Evolutionary conservation across 1,140 invertebrate genomes (phyloP).

Genomic region (Radopholus similis): DNA sequence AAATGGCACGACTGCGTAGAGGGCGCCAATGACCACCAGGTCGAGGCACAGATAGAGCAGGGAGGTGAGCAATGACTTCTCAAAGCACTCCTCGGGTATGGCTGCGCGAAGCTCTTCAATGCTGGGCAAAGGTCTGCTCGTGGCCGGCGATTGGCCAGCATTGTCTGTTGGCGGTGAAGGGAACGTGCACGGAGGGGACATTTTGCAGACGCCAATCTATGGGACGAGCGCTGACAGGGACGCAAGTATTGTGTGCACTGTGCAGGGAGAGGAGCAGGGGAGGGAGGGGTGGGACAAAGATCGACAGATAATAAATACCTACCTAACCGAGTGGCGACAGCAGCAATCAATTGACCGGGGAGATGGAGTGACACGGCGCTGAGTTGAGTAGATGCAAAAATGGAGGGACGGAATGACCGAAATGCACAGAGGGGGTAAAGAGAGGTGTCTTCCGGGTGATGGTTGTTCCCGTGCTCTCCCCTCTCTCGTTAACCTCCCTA

Average conservation of each 20-base stretch:
- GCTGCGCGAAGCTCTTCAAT: constrained; percentile 32
- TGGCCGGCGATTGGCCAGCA: neutral
- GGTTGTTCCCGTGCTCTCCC: no score
- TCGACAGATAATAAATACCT: no score
- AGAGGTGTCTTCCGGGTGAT: no score
- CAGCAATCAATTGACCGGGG: neutral
- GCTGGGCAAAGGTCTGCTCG: constrained; percentile 15
- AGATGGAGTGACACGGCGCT: no score
- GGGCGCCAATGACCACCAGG: constrained; percentile 42
- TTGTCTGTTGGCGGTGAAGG: neutral
- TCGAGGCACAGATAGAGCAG: constrained; percentile 60
- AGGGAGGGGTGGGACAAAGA: neutral
- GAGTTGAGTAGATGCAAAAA: no score
- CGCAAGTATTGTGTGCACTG: no score
- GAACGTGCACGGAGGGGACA: neutral
- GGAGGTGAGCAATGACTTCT: constrained; percentile 48
- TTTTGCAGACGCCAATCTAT: no score
- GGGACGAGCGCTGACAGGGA: no score
- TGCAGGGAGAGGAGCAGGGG: neutral
- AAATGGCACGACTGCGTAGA: constrained; percentile 47
- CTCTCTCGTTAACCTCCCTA: no score
- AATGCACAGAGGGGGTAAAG: no score
- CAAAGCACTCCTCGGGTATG: constrained; percentile 56
- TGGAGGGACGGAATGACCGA: no score
- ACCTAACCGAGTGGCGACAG: neutral